Percentiles rank a stretch among this genome's conserved stretches.
Conservation (phyloP, 1,140 invertebrate species). For the Bombus breviceps region DNA sequence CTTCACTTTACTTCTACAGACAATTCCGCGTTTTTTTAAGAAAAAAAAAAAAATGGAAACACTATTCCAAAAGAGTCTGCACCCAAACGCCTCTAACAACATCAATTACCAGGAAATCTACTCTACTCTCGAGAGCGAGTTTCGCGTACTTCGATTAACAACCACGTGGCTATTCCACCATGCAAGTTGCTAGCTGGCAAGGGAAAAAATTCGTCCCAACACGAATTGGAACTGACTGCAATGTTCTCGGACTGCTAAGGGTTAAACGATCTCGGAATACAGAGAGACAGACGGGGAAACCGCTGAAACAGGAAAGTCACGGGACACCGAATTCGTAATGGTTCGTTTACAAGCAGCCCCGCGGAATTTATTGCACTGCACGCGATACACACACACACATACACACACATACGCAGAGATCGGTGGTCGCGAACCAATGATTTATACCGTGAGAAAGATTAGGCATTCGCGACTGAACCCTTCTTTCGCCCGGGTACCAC, state of each 20-base stretch:
- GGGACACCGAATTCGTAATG: constrained; percentile 51
- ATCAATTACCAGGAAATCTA: constrained; percentile 3
- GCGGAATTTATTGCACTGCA: constrained; percentile 47
- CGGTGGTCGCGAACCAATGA: constrained; percentile 36
- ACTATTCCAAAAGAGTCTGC: not conserved
- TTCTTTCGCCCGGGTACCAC: constrained; percentile 11
- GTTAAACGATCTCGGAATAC: constrained; percentile 21
- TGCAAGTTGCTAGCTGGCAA: too few relatives aligned
- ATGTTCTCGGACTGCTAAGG: not conserved
- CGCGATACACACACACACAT: not conserved
- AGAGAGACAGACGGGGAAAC: not conserved
- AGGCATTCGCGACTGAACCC: constrained; percentile 42
- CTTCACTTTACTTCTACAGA: not conserved
- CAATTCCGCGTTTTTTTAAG: not conserved
- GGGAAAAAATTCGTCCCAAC: not conserved
- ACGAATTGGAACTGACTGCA: not conserved
- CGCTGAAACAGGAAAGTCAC: constrained; percentile 10
- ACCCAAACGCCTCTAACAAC: not conserved
- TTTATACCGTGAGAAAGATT: constrained; percentile 57
- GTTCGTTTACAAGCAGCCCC: constrained; percentile 39
- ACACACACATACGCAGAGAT: not conserved
- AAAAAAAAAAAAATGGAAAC: not conserved
- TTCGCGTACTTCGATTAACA: not conserved
- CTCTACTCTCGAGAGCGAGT: not conserved
- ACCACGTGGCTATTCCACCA: too few relatives aligned